Percentiles rank a stretch among this genome's conserved stretches.
Conservation (phyloP, 2,888 invertebrate genomes). For the Nematopogon swammerdamellus region DNA sequence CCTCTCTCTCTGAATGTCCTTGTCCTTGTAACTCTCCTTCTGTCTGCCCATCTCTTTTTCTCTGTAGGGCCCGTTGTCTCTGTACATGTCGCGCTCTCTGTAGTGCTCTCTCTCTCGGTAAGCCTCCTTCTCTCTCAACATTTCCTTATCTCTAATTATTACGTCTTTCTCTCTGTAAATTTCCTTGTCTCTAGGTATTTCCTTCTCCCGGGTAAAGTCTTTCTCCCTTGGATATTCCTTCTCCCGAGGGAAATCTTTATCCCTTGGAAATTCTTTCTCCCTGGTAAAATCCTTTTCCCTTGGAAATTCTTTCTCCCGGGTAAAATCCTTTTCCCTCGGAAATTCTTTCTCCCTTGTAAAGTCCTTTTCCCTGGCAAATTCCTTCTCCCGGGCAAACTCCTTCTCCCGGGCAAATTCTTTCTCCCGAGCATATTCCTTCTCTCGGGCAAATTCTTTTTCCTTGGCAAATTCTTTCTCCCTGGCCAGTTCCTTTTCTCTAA, state of each 20-base stretch:
- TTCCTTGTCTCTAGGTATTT: conserved; percentile 22
- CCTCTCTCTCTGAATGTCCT: conserved; percentile 15
- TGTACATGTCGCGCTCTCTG: conserved; percentile 30
- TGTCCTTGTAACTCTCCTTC: conserved; percentile 25
- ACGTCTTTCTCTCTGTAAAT: conserved; percentile 18
- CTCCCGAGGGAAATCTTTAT: conserved; percentile 21
- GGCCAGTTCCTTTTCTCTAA: conserved; percentile 10
- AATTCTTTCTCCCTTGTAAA: conserved; percentile 30
- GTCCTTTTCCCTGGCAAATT: conserved; percentile 18
- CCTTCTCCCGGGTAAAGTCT: conserved; percentile 27
- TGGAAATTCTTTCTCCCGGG: conserved; percentile 34
- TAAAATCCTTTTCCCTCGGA: conserved; percentile 36
- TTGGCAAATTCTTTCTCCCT: conserved; percentile 28
- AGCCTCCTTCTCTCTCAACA: conserved; percentile 36
- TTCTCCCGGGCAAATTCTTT: conserved; percentile 26
- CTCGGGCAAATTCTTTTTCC: conserved; percentile 20
- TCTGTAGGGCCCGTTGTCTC: conserved; percentile 17
- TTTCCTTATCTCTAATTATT: conserved; percentile 31
- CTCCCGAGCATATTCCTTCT: too few species aligned
- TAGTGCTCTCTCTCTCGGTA: conserved; percentile 42
- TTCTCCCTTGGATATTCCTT: conserved; percentile 19
- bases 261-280: conserved; percentile 29
- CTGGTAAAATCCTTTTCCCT: conserved; percentile 20
- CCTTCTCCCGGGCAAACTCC: conserved; percentile 24
- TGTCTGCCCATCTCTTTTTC: conserved; percentile 12